A percentile compares a stretch with the other conserved stretches of the same genome.
These are phyloP conservation scores for Euzophera pinguis DNA, from an alignment of 2,888 invertebrate species.

Conservation along the genomic window DNA sequence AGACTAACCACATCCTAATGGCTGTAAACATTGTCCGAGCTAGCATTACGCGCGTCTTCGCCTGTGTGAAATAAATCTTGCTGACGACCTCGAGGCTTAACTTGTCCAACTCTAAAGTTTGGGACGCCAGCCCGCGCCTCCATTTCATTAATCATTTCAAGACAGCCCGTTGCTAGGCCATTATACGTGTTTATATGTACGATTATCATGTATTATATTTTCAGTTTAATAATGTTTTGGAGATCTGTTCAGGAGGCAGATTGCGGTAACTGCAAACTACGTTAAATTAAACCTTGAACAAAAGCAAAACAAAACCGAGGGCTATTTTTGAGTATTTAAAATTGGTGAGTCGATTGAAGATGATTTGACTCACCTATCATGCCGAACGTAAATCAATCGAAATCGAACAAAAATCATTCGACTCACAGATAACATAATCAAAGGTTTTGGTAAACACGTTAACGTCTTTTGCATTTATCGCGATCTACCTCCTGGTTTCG, in stretches of 20 bases:
- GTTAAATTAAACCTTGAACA: too few relatives aligned
- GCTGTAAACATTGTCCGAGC: background rate
- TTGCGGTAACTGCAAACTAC: background rate
- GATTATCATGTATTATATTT: constrained; percentile 6
- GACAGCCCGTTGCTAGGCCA: constrained; percentile 8
- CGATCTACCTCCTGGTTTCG: too few relatives aligned
- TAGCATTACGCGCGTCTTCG: background rate
- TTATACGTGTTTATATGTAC: background rate
- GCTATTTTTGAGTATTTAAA: too few relatives aligned
- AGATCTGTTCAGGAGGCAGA: background rate
- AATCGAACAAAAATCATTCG: too few relatives aligned
- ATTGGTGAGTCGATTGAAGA: too few relatives aligned
- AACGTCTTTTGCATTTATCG: too few relatives aligned
- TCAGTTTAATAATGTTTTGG: background rate
- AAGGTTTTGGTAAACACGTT: too few relatives aligned
- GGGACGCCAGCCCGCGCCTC: constrained; percentile 5
- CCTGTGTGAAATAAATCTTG: constrained; percentile 18
- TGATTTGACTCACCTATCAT: too few relatives aligned
- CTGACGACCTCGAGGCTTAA: constrained; percentile 18
- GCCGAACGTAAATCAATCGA: too few relatives aligned
- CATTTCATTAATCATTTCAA: constrained; percentile 12
- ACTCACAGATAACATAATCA: too few relatives aligned
- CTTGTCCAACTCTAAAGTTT: constrained; percentile 14
- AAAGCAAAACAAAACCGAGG: too few relatives aligned
- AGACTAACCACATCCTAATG: background rate